phyloP scores from a whole-genome alignment of 2,888 invertebrate species.

The Elegia similella region DNA sequence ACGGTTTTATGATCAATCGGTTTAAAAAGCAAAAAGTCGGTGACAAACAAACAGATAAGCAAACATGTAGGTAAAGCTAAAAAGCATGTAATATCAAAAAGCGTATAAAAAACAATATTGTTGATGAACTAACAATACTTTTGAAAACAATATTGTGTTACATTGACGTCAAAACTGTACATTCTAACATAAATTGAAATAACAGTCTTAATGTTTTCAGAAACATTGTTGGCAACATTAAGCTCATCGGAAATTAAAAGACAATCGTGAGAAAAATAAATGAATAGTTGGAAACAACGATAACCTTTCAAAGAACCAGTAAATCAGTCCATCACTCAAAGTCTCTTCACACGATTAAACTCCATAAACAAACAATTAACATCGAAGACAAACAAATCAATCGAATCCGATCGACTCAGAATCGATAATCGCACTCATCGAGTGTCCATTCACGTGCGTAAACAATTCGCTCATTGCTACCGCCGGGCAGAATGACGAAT shows the following conservation, averaged over 20 bases:
- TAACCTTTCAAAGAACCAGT: constrained; percentile 10
- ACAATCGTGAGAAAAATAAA: neutral
- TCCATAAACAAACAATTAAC: constrained; percentile 17
- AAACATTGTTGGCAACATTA: too few relatives aligned
- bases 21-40: too few relatives aligned
- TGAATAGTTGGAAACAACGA: neutral
- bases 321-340: neutral
- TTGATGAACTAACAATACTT: too few relatives aligned
- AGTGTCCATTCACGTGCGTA: constrained; percentile 51
- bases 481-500: constrained; percentile 68
- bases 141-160: too few relatives aligned
- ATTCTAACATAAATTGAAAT: too few relatives aligned
- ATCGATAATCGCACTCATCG: constrained; percentile 40
- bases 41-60: too few relatives aligned
- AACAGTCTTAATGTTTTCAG: too few relatives aligned
- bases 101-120: too few relatives aligned
- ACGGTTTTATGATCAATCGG: too few relatives aligned
- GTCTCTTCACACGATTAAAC: constrained; percentile 8
- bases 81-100: too few relatives aligned
- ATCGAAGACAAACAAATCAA: constrained; percentile 22
- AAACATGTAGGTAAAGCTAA: too few relatives aligned
- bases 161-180: too few relatives aligned
- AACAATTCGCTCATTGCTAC: constrained; percentile 41
- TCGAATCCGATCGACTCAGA: constrained; percentile 23
- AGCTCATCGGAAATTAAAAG: neutral